Evolutionary conservation across 2,797 vertebrate species (phyloP).

Genomic region (Rhincodon typus): DNA sequence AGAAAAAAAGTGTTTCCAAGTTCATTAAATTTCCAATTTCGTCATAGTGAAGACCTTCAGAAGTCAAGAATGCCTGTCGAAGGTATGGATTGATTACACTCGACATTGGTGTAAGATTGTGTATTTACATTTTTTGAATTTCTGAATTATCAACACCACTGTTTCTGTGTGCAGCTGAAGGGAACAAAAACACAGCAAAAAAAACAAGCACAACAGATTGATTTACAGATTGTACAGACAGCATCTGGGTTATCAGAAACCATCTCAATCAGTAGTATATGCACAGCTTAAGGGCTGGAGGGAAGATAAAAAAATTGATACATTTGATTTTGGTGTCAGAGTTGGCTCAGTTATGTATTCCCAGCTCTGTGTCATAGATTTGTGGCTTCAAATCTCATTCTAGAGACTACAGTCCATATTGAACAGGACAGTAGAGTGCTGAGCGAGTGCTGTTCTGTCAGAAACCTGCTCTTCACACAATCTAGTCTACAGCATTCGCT

Average conservation of each 20-base stretch:
- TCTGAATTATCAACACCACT: slow-evolving; percentile 27
- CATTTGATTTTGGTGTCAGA: not conserved
- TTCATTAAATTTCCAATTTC: slow-evolving; percentile 18
- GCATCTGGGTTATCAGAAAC: not conserved
- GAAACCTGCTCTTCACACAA: too few relatives aligned
- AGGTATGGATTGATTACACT: not conserved
- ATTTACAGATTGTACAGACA: not conserved
- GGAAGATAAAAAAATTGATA: not conserved
- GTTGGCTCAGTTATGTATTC: not conserved
- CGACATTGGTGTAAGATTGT: slow-evolving; percentile 16
- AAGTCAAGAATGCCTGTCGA: not conserved
- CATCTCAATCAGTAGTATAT: not conserved
- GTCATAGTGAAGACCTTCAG: slow-evolving; percentile 13
- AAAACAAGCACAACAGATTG: not conserved
- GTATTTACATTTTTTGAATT: slow-evolving; percentile 28
- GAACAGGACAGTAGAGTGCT: not conserved
- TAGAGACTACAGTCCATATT: not conserved
- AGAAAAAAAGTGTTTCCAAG: slow-evolving; percentile 11
- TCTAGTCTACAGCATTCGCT: too few relatives aligned
- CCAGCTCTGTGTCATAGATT: not conserved
- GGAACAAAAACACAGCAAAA: slow-evolving; percentile 11
- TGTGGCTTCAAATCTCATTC: not conserved
- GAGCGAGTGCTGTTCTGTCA: not conserved
- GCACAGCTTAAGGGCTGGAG: not conserved
- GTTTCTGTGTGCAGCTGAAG: not conserved